Percentiles rank a stretch among this genome's conserved stretches.
These are phyloP conservation scores for western clawed frog (Xenopus tropicalis) DNA, from an alignment of 2,113 vertebrate genomes.

Conservation along the genomic window UCB_Xtro_10.0 CM004449.2:104380501-104381000, in stretches of 20 bases:
- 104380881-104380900: too few relatives aligned
- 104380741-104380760: conserved; percentile 39
- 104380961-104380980: background rate
- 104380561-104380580: too few relatives aligned
- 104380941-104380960: too few relatives aligned
- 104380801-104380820: conserved; percentile 30
- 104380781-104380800: conserved; percentile 37
- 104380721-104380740: conserved; percentile 24
- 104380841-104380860: background rate
- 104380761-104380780: conserved; percentile 34
- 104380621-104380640: too few relatives aligned
- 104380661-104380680: conserved; percentile 1
- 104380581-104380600: too few relatives aligned
- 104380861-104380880: conserved; percentile 16
- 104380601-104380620: too few relatives aligned
- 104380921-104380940: too few relatives aligned
- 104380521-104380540: too few relatives aligned
- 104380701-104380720: conserved; percentile 16
- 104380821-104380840: conserved; percentile 35
- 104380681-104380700: background rate
- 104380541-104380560: too few relatives aligned
- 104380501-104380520: too few relatives aligned
- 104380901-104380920: too few relatives aligned
- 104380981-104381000: background rate
- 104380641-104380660: conserved; percentile 18